phyloP scores from a whole-genome alignment of 1,140 invertebrate species.

The Atta texana region DNA sequence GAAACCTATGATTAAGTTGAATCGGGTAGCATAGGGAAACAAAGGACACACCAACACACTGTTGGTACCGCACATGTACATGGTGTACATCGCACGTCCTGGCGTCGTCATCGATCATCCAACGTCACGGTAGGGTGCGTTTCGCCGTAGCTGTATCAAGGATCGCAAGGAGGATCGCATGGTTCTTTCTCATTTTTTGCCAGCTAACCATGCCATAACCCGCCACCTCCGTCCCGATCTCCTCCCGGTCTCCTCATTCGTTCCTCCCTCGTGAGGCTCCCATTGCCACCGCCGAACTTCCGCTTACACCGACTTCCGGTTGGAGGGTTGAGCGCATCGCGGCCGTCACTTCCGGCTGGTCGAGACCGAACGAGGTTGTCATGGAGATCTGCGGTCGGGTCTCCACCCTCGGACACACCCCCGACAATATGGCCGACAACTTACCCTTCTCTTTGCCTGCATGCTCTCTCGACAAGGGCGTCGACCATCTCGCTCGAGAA shows the following conservation, averaged over 20 bases:
- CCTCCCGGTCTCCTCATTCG: conserved; percentile 10
- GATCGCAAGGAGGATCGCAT: conserved; percentile 69
- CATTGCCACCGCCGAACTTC: conserved; percentile 57
- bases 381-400: conserved; percentile 76
- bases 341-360: conserved; percentile 72
- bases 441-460: conserved; percentile 36
- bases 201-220: conserved; percentile 63
- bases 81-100: conserved; percentile 65
- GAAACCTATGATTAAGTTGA: conserved; percentile 63
- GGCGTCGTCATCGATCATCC: conserved; percentile 76
- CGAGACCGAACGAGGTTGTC: conserved; percentile 78
- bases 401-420: conserved; percentile 82
- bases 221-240: background rate
- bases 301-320: conserved; percentile 73
- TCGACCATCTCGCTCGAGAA: conserved; percentile 54
- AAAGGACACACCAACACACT: conserved; percentile 41
- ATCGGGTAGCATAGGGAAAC: conserved; percentile 37
- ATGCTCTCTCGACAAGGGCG: conserved; percentile 33
- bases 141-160: conserved; percentile 71
- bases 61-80: conserved; percentile 34
- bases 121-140: conserved; percentile 75
- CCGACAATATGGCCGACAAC: conserved; percentile 80
- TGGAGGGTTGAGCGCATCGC: conserved; percentile 65
- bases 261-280: conserved; percentile 42
- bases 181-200: conserved; percentile 74